These are phyloP conservation scores for Pachliopta kotzebuea DNA, from an alignment of 2,888 invertebrate species.

Conservation along the genomic window DNA sequence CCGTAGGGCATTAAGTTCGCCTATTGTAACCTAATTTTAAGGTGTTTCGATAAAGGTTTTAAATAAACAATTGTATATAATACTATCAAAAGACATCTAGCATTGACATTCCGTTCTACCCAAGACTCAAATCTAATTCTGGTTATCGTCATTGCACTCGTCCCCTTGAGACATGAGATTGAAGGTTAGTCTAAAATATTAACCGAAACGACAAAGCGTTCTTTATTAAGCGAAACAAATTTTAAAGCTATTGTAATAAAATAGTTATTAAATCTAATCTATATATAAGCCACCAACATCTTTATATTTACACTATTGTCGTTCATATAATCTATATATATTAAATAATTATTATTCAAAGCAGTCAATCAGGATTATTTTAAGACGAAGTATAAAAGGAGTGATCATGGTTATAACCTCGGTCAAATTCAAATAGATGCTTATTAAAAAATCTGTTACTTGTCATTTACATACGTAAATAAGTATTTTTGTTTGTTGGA, in stretches of 20 bases:
- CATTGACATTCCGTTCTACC: background rate
- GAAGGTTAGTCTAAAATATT: background rate
- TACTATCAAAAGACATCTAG: background rate
- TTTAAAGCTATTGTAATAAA: too few species aligned
- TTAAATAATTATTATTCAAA: background rate
- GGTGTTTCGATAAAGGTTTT: too few species aligned
- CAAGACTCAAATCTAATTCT: background rate
- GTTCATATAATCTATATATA: too few species aligned
- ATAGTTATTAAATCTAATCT: too few species aligned
- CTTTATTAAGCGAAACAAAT: too few species aligned
- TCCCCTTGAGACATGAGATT: background rate
- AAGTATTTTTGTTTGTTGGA: background rate
- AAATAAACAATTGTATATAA: background rate
- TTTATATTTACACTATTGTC: too few species aligned
- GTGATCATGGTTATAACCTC: background rate
- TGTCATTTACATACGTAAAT: conserved; percentile 1
- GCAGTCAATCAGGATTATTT: conserved; percentile 35
- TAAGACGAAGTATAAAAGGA: conserved; percentile 25
- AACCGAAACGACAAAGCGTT: background rate
- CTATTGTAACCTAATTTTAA: too few species aligned
- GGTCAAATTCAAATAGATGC: background rate
- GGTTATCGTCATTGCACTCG: background rate
- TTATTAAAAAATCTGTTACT: conserved; percentile 32
- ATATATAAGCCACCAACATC: too few species aligned
- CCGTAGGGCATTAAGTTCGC: too few species aligned